Percentiles rank a stretch among this genome's conserved stretches.
Conservation (phyloP, 2,113 vertebrate genomes). For the Taxidea taxus region DNA sequence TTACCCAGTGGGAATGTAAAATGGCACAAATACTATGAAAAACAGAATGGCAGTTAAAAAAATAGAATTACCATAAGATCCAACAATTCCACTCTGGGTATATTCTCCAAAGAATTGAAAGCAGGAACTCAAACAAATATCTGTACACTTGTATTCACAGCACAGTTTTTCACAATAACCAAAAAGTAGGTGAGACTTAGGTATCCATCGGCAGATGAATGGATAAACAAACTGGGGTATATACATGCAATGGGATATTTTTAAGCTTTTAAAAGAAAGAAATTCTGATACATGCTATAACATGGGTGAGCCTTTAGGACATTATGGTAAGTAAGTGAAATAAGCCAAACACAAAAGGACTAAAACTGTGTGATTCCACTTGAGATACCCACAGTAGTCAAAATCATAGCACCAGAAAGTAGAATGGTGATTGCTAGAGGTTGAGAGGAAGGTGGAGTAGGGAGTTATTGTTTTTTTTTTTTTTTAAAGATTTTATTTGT, state of each 20-base stretch:
- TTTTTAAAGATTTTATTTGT: too few species aligned
- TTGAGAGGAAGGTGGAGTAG: rapidly evolving
- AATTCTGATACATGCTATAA: not conserved
- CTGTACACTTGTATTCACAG: not conserved
- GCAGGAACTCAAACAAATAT: not conserved
- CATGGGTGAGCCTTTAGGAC: not conserved
- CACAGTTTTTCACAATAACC: not conserved
- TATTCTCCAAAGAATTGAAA: not conserved
- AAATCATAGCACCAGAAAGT: not conserved
- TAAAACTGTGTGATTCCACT: not conserved
- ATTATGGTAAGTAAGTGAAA: not conserved
- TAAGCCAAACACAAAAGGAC: not conserved
- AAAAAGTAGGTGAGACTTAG: not conserved
- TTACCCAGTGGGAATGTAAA: not conserved
- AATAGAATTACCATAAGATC: not conserved
- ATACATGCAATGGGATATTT: not conserved
- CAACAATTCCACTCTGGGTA: not conserved
- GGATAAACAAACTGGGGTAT: not conserved
- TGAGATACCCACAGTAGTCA: not conserved
- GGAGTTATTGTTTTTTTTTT: not conserved
- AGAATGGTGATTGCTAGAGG: not conserved
- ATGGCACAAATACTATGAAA: not conserved
- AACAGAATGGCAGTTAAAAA: not conserved
- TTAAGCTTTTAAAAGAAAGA: not conserved
- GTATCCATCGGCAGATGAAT: too few species aligned